A percentile compares a stretch with the other conserved stretches of the same genome.
phyloP scores from a whole-genome alignment of 2,888 invertebrate species.

The Plutella xylostella region DNA sequence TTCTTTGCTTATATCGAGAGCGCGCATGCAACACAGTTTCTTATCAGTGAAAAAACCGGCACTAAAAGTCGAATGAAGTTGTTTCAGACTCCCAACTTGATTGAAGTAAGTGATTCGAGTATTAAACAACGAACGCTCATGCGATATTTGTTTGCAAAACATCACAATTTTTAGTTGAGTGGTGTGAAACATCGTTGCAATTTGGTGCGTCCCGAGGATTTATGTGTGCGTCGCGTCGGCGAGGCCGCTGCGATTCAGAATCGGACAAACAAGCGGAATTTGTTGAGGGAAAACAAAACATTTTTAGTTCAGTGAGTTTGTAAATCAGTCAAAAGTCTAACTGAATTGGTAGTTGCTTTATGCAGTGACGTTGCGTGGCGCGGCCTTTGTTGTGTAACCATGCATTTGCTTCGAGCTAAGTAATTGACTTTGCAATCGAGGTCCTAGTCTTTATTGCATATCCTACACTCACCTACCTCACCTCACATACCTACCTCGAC shows the following conservation, averaged over 20 bases:
- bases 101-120: slow-evolving; percentile 35
- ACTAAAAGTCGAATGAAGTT: slow-evolving; percentile 26
- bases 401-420: slow-evolving; percentile 22
- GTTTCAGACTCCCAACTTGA: too few relatives aligned
- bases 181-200: slow-evolving; percentile 55
- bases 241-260: slow-evolving; percentile 29
- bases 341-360: slow-evolving; percentile 29
- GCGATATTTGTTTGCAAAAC: slow-evolving; percentile 54
- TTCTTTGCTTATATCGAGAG: too few relatives aligned
- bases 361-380: too few relatives aligned
- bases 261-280: slow-evolving; percentile 59
- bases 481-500: too few relatives aligned
- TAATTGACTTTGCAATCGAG: too few relatives aligned
- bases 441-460: too few relatives aligned
- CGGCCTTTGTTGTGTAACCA: too few relatives aligned
- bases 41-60: too few relatives aligned
- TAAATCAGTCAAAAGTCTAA: slow-evolving; percentile 52
- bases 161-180: slow-evolving; percentile 58
- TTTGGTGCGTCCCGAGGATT: slow-evolving; percentile 62
- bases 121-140: slow-evolving; percentile 37
- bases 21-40: too few relatives aligned
- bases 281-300: slow-evolving; percentile 45
- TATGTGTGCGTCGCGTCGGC: slow-evolving; percentile 54
- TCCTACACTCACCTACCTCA: too few relatives aligned
- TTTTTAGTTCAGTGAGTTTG: slow-evolving; percentile 46